Evolutionary conservation across 2,797 vertebrate species (phyloP).

Genomic region (Anguilla pacifica): DNA sequence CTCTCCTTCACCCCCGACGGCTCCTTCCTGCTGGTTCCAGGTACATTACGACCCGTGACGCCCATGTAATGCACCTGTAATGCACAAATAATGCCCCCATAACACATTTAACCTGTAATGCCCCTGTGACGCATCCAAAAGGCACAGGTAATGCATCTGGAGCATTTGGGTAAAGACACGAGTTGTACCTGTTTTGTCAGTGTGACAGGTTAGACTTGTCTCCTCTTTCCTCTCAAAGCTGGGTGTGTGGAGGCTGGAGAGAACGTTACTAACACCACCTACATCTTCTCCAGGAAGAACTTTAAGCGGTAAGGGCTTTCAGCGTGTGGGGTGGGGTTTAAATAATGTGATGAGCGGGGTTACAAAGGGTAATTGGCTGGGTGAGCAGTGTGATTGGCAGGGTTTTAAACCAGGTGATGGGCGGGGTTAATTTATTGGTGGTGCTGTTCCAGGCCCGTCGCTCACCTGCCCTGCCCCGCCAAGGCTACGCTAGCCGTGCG

Average conservation of each 20-base stretch:
- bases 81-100: neutral
- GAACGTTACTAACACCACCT: slow-evolving; percentile 90
- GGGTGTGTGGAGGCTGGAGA: slow-evolving; percentile 94
- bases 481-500: slow-evolving; percentile 95
- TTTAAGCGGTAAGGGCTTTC: slow-evolving; percentile 82
- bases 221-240: slow-evolving; percentile 66
- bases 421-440: neutral
- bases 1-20: slow-evolving; percentile 95
- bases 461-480: slow-evolving; percentile 88
- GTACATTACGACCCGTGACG: slow-evolving; percentile 56
- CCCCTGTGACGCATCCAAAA: neutral
- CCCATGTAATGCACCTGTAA: neutral
- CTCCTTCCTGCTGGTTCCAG: slow-evolving; percentile 88
- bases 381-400: neutral
- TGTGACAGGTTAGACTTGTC: neutral
- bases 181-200: neutral
- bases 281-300: slow-evolving; percentile 90
- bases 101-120: neutral
- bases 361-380: no score
- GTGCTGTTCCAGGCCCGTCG: slow-evolving; percentile 77
- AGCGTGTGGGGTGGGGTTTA: neutral
- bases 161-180: neutral
- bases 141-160: neutral
- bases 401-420: neutral
- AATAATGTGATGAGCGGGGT: no score